phyloP scores from a whole-genome alignment of 2,113 vertebrate genomes.

The Passer montanus region DNA sequence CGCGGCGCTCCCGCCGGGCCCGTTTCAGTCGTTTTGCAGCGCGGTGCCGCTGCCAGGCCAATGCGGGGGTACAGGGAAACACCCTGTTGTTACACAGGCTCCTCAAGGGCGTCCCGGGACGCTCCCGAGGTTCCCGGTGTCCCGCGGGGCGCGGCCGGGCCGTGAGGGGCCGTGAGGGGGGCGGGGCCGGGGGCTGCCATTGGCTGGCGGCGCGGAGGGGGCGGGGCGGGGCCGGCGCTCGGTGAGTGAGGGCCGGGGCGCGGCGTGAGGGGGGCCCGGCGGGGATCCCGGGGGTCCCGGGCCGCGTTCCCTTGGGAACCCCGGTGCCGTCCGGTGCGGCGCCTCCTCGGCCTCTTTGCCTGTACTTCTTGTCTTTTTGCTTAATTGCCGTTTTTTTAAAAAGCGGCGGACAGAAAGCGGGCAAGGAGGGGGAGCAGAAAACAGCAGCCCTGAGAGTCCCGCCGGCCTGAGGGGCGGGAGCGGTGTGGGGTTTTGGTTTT shows the following conservation, averaged over 20 bases:
- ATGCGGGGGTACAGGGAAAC: fast-evolving
- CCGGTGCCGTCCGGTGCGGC: no score
- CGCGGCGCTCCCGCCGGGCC: fast-evolving
- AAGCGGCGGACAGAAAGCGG: not conserved
- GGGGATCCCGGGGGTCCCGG: not conserved
- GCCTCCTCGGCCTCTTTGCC: not conserved
- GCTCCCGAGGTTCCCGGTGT: fast-evolving
- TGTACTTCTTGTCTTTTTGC: no score
- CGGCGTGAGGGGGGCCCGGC: not conserved
- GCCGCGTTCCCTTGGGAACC: not conserved
- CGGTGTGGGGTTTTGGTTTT: not conserved
- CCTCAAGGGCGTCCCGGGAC: fast-evolving
- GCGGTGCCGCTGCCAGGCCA: not conserved
- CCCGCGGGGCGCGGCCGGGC: fast-evolving
- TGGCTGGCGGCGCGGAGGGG: not conserved
- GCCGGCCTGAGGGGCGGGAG: not conserved
- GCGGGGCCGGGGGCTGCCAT: not conserved
- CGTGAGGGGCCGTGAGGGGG: not conserved
- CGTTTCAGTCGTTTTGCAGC: fast-evolving
- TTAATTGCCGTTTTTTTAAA: fast-evolving
- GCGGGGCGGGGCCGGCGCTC: not conserved
- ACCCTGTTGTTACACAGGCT: fast-evolving
- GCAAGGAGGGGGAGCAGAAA: not conserved
- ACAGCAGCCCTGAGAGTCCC: no score
- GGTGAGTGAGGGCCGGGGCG: not conserved